phyloP scores from a whole-genome alignment of 2,888 invertebrate species.

The Sylvicola fuscatus region DNA sequence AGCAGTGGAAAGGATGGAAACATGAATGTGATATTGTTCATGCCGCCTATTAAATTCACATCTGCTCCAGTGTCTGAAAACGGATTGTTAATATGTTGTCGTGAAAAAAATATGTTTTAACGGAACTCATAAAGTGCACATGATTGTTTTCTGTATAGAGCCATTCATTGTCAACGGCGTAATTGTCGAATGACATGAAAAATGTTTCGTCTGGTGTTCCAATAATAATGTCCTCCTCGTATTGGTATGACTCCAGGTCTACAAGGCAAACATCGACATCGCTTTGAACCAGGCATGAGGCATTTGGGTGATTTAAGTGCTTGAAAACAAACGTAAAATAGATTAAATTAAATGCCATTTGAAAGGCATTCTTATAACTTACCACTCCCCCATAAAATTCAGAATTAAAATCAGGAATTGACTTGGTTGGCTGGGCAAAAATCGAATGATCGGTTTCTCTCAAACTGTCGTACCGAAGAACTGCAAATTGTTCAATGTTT shows the following conservation, averaged over 20 bases:
- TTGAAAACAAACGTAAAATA: conserved; percentile 4
- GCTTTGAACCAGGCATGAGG: conserved; percentile 9
- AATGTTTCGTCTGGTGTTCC: conserved; percentile 12
- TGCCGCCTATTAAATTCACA: conserved; percentile 26
- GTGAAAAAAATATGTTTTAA: background rate
- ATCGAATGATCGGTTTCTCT: conserved; percentile 4
- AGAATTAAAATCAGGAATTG: conserved; percentile 4
- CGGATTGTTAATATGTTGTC: too few relatives aligned
- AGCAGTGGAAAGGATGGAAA: conserved; percentile 59
- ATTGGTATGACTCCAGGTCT: conserved; percentile 9
- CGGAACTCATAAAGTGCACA: conserved; percentile 14
- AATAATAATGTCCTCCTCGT: conserved; percentile 9
- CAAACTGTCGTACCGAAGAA: conserved; percentile 12
- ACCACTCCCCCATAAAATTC: conserved; percentile 6
- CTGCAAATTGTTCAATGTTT: conserved; percentile 12
- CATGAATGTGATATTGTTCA: conserved; percentile 52
- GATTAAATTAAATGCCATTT: background rate
- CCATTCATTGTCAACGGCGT: conserved; percentile 11
- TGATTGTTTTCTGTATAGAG: conserved; percentile 10
- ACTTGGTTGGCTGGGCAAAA: conserved; percentile 3
- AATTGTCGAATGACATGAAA: conserved; percentile 14
- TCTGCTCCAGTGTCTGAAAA: conserved; percentile 10
- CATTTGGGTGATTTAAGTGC: conserved; percentile 14
- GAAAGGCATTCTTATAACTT: conserved; percentile 2
- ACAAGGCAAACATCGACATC: conserved; percentile 10